Evolutionary conservation across 2,113 vertebrate species (phyloP).

Genomic region (Calidris pygmaea): DNA sequence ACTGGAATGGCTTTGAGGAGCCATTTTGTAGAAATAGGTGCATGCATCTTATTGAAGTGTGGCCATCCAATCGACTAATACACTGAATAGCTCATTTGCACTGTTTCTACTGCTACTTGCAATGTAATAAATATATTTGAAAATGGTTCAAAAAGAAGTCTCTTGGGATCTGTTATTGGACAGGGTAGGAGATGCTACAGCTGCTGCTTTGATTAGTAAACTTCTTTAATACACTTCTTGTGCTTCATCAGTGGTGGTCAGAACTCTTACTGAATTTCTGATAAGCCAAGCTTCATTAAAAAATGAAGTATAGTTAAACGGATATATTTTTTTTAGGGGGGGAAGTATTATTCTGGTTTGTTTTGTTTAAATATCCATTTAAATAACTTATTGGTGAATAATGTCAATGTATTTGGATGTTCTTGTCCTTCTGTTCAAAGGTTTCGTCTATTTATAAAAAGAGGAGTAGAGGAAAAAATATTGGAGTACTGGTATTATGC

Average conservation of each 20-base stretch:
- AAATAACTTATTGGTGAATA: neutral
- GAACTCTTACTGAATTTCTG: neutral
- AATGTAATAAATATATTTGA: slow-evolving; percentile 26
- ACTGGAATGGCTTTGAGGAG: slow-evolving; percentile 38
- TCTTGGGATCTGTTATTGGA: slow-evolving; percentile 5
- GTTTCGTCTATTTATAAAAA: slow-evolving; percentile 6
- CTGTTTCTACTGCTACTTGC: neutral
- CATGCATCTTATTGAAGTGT: neutral
- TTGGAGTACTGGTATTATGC: neutral
- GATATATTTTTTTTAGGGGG: neutral
- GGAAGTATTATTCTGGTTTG: neutral
- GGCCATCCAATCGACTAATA: neutral
- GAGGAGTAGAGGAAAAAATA: neutral
- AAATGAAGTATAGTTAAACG: neutral
- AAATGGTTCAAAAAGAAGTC: neutral
- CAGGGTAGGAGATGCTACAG: slow-evolving; percentile 34
- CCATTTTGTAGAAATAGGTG: slow-evolving; percentile 61
- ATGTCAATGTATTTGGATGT: neutral
- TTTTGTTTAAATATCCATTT: neutral
- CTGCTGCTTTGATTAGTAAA: slow-evolving; percentile 48
- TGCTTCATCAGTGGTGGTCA: neutral
- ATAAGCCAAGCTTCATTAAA: neutral
- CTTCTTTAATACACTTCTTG: slow-evolving; percentile 19
- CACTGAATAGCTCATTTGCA: neutral
- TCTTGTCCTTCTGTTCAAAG: slow-evolving; percentile 22